Base-by-base conservation (phyloP, 2,797 vertebrate genomes). In the Macrochelys suwanniensis region DNA sequence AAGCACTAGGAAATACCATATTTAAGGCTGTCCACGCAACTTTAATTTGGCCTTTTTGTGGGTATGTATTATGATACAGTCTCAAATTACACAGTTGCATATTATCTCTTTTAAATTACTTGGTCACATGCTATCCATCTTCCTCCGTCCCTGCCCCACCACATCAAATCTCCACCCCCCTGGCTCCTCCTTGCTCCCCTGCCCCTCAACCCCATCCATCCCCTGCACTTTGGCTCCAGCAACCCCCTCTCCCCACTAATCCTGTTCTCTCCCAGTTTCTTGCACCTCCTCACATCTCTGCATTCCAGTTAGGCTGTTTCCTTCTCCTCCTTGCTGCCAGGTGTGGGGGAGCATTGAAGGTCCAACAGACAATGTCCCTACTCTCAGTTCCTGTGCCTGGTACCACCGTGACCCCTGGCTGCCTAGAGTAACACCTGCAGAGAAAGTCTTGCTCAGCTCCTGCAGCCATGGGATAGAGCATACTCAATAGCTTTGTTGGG, bases 181-280 rank as follows among this genome's bases (percentile, higher is more conserved):
- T 77, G 26, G 26, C 13, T 49, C 42, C 74, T 47, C 12, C 7
- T 57, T 9, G 5, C 42, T 59, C 37, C 17, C 19, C 4, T 57
- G 49, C 4, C 26, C 7, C 7, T 8, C 2, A 11, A 6, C 11
- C 25, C 21, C 23, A 21, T 7, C 12, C 7, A 21, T 7, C 5
- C n/a, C 28, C 28, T 37, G 56, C 7, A 57, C 42, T 59, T 26
- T 21, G 12, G 45, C 28, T 21, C 23, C 7, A 26, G 15, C 16
- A 42, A 15, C 13, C 33, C 6, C 3, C 12, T 37, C 47, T 61
- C 6, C 1, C n/a, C 26, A 54, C 47, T 37, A 82, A 28, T 90
- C 82, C 37, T 61, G 65, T 65, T 81, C 3, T 47, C 49, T 28
- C 37, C 5, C 11, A 19, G 33, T 33, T 5, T 21, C 83, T 81